phyloP scores from a whole-genome alignment of 2,113 vertebrate species.

The Toxostoma redivivum region DNA sequence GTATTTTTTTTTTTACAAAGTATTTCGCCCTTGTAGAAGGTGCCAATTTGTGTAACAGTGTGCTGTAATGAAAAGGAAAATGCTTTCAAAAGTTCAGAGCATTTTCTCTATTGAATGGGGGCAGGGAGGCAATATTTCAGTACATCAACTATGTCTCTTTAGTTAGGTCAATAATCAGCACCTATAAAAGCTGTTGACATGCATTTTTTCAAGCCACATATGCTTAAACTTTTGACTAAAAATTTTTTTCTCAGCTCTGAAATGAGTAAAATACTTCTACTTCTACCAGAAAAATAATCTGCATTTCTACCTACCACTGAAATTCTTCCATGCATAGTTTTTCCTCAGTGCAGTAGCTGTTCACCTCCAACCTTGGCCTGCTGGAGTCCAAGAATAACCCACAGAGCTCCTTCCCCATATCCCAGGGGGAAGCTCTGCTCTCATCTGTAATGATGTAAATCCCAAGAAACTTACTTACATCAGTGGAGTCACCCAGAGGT shows the following conservation, averaged over 20 bases:
- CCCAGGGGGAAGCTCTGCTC: background rate
- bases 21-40: background rate
- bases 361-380: background rate
- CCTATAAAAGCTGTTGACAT: background rate
- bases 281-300: background rate
- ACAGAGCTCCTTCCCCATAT: background rate
- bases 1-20: background rate
- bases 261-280: background rate
- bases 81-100: background rate
- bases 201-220: background rate
- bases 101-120: background rate
- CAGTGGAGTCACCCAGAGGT: background rate
- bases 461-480: background rate
- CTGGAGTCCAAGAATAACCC: background rate
- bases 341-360: background rate
- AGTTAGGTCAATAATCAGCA: slow-evolving; percentile 36
- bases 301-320: background rate
- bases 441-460: background rate
- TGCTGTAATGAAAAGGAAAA: background rate
- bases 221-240: background rate
- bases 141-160: background rate
- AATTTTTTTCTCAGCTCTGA: background rate
- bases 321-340: background rate
- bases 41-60: background rate
- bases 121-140: background rate